These are phyloP conservation scores for Oryzias dopingdopingensis DNA, from an alignment of 2,797 vertebrate species.

Conservation along the genomic window DNA sequence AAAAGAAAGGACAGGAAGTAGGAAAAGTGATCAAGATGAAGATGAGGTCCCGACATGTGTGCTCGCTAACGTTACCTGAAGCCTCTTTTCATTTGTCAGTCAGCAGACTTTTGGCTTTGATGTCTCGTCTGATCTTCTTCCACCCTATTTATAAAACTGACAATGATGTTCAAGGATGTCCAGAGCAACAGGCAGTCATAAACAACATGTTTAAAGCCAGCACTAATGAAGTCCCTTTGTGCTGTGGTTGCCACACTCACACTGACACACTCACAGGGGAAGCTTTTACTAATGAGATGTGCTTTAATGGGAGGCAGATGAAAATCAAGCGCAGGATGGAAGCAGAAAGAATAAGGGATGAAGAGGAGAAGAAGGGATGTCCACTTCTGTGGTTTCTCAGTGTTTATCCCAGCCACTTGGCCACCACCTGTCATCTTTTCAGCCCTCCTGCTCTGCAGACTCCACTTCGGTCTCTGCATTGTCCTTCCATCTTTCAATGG, in stretches of 20 bases:
- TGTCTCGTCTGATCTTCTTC: conserved; percentile 15
- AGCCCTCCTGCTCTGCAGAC: conserved; percentile 2
- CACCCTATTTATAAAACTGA: conserved; percentile 48
- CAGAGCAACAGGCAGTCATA: conserved; percentile 45
- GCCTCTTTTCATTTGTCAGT: conserved; percentile 18
- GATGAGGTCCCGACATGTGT: background rate
- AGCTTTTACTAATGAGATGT: conserved; percentile 58
- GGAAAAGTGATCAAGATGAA: too few species aligned
- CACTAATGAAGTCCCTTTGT: conserved; percentile 68
- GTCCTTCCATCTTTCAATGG: conserved; percentile 15
- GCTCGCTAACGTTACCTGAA: conserved; percentile 10
- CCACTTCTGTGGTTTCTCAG: conserved; percentile 33
- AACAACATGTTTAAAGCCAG: conserved; percentile 59
- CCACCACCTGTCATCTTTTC: conserved; percentile 7
- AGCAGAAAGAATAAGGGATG: conserved; percentile 32
- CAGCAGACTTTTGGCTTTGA: conserved; percentile 31
- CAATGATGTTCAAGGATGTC: conserved; percentile 54
- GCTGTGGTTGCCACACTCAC: conserved; percentile 27
- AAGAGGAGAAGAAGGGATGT: conserved; percentile 42
- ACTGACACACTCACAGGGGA: conserved; percentile 21
- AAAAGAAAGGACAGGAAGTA: background rate
- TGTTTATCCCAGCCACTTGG: background rate
- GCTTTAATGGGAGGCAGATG: conserved; percentile 44
- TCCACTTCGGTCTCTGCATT: conserved; percentile 2
- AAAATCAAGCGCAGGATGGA: conserved; percentile 30